phyloP scores from a whole-genome alignment of 2,797 vertebrate genomes.

The Staurois parvus region DNA sequence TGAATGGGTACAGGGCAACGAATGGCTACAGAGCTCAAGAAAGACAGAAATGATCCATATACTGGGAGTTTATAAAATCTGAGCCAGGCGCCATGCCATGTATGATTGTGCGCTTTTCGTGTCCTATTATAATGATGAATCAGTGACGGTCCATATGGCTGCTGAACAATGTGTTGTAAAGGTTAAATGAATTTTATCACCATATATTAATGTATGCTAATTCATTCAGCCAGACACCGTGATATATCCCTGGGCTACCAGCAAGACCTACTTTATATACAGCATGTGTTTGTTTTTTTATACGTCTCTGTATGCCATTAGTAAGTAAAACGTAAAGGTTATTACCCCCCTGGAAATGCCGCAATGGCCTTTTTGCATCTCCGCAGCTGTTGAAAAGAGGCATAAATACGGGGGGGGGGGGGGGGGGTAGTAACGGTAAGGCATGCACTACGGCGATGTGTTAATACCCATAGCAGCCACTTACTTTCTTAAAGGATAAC shows the following conservation, averaged over 20 bases:
- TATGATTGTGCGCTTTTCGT: too few species aligned
- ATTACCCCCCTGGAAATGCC: not conserved
- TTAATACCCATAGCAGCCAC: too few species aligned
- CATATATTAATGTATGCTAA: not conserved
- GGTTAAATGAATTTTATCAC: not conserved
- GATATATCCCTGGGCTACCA: not conserved
- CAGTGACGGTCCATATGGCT: not conserved
- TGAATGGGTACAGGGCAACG: too few species aligned
- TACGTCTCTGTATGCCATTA: not conserved
- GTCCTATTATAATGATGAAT: too few species aligned
- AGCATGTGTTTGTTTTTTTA: not conserved
- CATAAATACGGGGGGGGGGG: not conserved
- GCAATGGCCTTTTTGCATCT: not conserved
- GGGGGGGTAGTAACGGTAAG: too few species aligned
- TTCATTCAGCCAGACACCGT: not conserved
- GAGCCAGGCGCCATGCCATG: too few species aligned
- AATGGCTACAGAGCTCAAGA: too few species aligned
- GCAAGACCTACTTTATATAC: not conserved
- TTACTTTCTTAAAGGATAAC: too few species aligned
- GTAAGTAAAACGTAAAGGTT: not conserved
- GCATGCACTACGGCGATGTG: too few species aligned
- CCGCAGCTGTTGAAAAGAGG: not conserved
- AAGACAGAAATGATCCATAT: too few species aligned
- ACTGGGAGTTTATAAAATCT: too few species aligned
- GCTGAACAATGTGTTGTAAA: not conserved